phyloP scores from a whole-genome alignment of 1,140 invertebrate species.

The Drosophila gunungcola region DNA sequence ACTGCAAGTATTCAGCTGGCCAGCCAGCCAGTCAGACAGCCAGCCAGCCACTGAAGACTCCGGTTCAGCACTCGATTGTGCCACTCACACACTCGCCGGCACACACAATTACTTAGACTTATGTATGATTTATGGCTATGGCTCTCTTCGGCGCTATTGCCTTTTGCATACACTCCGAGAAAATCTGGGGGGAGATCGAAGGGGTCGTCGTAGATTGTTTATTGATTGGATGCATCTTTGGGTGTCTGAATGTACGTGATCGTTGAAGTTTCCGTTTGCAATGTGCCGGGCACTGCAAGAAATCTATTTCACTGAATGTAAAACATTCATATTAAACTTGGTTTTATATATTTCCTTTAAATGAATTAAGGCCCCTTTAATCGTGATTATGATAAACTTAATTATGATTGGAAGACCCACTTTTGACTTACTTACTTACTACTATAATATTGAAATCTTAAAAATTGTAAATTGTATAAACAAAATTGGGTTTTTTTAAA shows the following conservation, averaged over 20 bases:
- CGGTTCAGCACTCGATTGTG: conserved; percentile 17
- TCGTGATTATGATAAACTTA: no score
- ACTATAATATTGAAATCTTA: no score
- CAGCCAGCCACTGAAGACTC: conserved; percentile 21
- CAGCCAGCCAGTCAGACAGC: conserved; percentile 14
- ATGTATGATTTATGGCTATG: conserved; percentile 76
- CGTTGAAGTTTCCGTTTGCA: conserved; percentile 1
- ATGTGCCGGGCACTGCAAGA: background rate
- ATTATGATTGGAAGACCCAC: no score
- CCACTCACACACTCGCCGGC: conserved; percentile 16
- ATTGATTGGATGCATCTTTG: conserved; percentile 3
- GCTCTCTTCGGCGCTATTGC: conserved; percentile 42
- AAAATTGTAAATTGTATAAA: no score
- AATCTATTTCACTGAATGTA: background rate
- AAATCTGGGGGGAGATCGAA: background rate
- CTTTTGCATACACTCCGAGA: conserved; percentile 28
- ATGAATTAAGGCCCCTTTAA: no score
- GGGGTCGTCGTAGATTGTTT: background rate
- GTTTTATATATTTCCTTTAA: no score
- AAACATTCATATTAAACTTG: no score
- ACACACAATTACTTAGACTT: conserved; percentile 79
- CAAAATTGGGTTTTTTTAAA: no score
- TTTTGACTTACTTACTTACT: no score
- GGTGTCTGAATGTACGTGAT: conserved; percentile 3
- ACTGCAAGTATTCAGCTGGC: conserved; percentile 26